Conservation (phyloP, 2,113 vertebrate genomes). For the Ctenodactylus gundi region DNA sequence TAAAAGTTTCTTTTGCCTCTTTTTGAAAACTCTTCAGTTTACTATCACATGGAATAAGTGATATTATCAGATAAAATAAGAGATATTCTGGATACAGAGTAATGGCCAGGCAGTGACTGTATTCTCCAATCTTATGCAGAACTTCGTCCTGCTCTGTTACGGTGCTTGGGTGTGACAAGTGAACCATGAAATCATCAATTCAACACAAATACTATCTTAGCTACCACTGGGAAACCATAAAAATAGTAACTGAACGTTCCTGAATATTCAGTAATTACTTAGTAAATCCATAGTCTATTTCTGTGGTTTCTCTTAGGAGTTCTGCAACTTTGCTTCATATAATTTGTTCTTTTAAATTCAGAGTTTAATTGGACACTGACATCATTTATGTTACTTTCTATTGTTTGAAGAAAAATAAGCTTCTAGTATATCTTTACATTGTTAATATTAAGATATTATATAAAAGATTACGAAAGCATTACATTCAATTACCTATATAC, state of each 20-base stretch:
- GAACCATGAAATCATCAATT: not conserved
- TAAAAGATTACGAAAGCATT: not conserved
- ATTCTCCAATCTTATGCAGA: not conserved
- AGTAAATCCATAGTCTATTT: not conserved
- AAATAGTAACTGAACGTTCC: not conserved
- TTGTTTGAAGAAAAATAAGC: conserved; percentile 9
- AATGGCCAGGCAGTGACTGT: not conserved
- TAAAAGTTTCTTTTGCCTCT: conserved; percentile 5
- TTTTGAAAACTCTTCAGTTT: not conserved
- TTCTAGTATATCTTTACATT: conserved; percentile 42
- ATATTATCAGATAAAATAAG: not conserved
- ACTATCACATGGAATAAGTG: not conserved
- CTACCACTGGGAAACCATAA: not conserved
- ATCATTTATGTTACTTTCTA: not conserved
- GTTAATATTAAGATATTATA: not conserved
- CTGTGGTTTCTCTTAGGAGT: not conserved
- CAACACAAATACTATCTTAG: not conserved
- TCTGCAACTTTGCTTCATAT: not conserved
- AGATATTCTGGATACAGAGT: not conserved
- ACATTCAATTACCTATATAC: not conserved
- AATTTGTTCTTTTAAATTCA: conserved; percentile 41
- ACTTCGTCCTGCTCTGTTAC: not conserved
- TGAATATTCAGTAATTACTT: not conserved
- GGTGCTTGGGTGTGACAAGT: not conserved
- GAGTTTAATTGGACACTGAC: not conserved